phyloP scores from a whole-genome alignment of 2,888 invertebrate species.

The Ophion costatus region DNA sequence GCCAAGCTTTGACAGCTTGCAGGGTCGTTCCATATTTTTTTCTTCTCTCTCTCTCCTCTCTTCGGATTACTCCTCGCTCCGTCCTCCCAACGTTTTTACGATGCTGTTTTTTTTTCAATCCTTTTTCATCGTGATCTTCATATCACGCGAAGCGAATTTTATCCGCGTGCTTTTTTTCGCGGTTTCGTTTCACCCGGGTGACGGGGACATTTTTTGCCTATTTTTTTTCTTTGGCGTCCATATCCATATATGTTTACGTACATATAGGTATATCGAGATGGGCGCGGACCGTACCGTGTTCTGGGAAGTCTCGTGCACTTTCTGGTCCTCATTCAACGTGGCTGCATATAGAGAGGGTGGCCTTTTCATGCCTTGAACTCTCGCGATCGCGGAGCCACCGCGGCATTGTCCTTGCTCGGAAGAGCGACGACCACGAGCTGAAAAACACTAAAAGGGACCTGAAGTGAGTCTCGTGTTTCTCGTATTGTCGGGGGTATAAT shows the following conservation, averaged over 20 bases:
- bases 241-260: not conserved
- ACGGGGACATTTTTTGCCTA: constrained; percentile 6
- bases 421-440: constrained; percentile 32
- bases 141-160: constrained; percentile 34
- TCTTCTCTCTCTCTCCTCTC: not conserved
- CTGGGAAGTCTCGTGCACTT: constrained; percentile 12
- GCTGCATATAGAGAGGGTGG: constrained; percentile 1
- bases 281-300: constrained; percentile 2
- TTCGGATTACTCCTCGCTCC: constrained; percentile 8
- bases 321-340: constrained; percentile 12
- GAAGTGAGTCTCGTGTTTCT: constrained; percentile 61
- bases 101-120: constrained; percentile 43
- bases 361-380: constrained; percentile 18
- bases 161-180: constrained; percentile 34
- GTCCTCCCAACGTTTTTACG: constrained; percentile 43
- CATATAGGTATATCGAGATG: not conserved
- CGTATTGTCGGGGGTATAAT: constrained; percentile 56
- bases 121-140: constrained; percentile 19
- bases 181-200: constrained; percentile 34
- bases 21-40: constrained; percentile 51
- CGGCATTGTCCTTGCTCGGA: constrained; percentile 48
- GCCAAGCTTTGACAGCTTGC: constrained; percentile 58
- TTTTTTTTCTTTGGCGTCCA: not conserved
- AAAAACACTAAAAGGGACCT: constrained; percentile 30
- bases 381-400: constrained; percentile 6